A percentile compares a stretch with the other conserved stretches of the same genome.
phyloP scores from a whole-genome alignment of 2,888 invertebrate genomes.

The Megastigmus dorsalis region DNA sequence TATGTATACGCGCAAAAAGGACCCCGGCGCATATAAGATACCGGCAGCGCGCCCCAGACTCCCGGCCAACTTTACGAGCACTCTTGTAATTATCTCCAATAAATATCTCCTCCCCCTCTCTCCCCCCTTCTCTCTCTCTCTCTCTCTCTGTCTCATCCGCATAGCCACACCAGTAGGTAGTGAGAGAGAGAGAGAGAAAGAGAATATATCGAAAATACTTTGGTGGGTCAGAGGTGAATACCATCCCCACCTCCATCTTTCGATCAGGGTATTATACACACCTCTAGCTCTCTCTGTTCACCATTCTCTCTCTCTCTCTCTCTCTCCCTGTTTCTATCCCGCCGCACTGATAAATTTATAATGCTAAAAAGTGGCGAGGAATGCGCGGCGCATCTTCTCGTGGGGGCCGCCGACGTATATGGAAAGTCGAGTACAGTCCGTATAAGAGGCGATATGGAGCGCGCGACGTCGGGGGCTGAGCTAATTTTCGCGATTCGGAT shows the following conservation, averaged over 20 bases:
- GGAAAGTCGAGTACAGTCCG: not conserved
- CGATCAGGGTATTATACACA: conserved; percentile 72
- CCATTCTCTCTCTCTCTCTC: conserved; percentile 49
- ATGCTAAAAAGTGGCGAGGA: conserved; percentile 57
- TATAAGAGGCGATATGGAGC: conserved; percentile 14
- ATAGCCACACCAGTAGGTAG: too few relatives aligned
- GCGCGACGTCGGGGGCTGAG: conserved; percentile 41
- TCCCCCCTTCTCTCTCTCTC: too few relatives aligned
- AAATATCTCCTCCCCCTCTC: conserved; percentile 74
- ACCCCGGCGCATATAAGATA: conserved; percentile 68
- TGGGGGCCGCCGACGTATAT: not conserved
- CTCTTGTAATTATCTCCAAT: conserved; percentile 74
- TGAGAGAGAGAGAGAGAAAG: conserved; percentile 57
- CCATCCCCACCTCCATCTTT: conserved; percentile 69
- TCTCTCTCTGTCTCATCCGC: too few relatives aligned
- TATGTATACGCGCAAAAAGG: conserved; percentile 58
- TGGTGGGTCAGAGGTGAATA: conserved; percentile 69
- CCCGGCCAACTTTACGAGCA: conserved; percentile 73
- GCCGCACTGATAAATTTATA: conserved; percentile 68
- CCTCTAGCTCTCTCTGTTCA: conserved; percentile 70
- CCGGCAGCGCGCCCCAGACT: conserved; percentile 65
- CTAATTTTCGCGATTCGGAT: conserved; percentile 65
- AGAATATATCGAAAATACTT: conserved; percentile 57
- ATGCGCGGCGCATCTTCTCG: conserved; percentile 17
- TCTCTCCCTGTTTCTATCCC: conserved; percentile 65